These are phyloP conservation scores for Ellobius talpinus DNA, from an alignment of 2,113 vertebrate genomes.

Conservation along the genomic window DNA sequence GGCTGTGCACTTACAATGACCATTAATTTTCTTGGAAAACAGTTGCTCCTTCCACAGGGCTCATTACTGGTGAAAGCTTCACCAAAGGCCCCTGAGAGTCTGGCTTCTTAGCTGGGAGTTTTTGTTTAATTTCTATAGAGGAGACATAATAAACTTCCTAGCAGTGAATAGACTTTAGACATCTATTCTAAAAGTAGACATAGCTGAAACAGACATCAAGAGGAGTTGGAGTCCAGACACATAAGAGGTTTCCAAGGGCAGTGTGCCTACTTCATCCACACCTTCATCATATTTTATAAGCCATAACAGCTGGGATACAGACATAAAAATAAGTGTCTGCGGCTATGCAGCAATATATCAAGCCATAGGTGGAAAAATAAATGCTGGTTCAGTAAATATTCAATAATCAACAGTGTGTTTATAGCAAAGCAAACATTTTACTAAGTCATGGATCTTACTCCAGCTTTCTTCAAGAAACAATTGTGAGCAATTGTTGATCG, in stretches of 20 bases:
- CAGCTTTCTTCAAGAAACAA: background rate
- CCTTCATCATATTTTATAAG: background rate
- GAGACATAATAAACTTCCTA: background rate
- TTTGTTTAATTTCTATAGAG: background rate
- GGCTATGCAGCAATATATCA: background rate
- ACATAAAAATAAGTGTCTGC: background rate
- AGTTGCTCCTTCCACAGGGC: background rate
- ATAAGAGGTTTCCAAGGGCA: background rate
- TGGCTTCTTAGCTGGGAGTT: background rate
- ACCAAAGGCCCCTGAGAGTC: background rate
- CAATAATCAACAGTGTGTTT: background rate
- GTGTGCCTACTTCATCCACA: background rate
- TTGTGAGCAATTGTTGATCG: background rate
- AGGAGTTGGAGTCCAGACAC: background rate
- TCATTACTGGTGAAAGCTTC: background rate
- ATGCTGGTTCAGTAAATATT: background rate
- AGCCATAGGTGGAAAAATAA: background rate
- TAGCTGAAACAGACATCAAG: background rate
- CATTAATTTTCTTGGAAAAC: background rate
- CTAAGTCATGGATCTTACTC: background rate
- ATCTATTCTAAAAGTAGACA: background rate
- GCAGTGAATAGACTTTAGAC: background rate
- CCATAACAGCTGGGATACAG: background rate
- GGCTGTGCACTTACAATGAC: background rate
- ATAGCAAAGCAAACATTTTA: constrained; percentile 11